Evolutionary conservation across 2,113 vertebrate species (phyloP), one percentile per base, ranked within the genome.

Genomic region (Daubentonia madagascariensis): DNA sequence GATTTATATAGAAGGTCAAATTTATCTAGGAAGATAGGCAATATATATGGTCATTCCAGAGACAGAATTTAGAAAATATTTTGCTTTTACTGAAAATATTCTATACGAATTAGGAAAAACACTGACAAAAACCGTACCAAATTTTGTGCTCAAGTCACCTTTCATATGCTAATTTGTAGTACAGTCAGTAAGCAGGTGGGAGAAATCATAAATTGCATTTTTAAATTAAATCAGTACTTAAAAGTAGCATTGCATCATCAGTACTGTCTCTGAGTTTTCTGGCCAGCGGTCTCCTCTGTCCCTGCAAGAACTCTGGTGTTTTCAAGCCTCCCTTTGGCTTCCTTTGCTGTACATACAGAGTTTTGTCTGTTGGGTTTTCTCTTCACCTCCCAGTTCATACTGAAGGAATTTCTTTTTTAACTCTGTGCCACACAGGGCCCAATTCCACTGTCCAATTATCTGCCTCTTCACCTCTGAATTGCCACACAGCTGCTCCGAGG

Each of bases 361-460:
- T 59, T 97, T 80, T 92, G 79, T 57, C 85, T 73, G 16, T 28
- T 89, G 57, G 30, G 14, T 78, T 97, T 98, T 79, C 50, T 37
- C 92, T 94, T 50, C 40, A 12, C 28, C 88, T 52, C 35, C 32
- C 84, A 61, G 65, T 88, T 92, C 6, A 17, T 35, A 59, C 32
- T 18, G 52, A 94, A n/a, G 52, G 75, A 87, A 96, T 89, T 92
- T 94, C 37, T 76, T 75, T 91, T 89, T 94, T 45, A 91, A 45
- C 45, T 67, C 17, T 85, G 25, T 67, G n/a, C 83, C 40, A 91
- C 45, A 63, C 14, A 85, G 59, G 18, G 61, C 40, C 43, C 85
- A 92, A 45, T 92, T 65, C 84, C 76, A 30, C 75, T 7, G 5
- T 57, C 59, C 84, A 91, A n/a, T 96, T 90, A 85, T 52, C 30